Evolutionary conservation across 2,888 invertebrate genomes (phyloP).

Genomic region (Protophormia terraenovae): DNA sequence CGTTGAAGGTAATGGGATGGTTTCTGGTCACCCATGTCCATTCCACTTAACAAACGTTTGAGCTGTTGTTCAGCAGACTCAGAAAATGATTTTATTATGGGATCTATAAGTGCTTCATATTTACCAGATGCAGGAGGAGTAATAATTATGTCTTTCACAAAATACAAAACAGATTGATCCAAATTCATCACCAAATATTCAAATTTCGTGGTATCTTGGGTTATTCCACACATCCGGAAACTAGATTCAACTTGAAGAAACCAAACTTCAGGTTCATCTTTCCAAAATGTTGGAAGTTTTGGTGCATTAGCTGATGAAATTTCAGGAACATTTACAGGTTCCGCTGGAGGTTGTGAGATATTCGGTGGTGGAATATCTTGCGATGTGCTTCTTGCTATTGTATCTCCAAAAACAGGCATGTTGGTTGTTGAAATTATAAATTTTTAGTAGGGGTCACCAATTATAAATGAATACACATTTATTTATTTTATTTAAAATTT

Average conservation of each 20-base stretch:
- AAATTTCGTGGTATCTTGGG: background rate
- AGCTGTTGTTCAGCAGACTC: background rate
- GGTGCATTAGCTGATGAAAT: background rate
- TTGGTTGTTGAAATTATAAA: background rate
- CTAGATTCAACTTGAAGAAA: background rate
- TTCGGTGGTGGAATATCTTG: background rate
- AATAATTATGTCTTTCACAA: background rate
- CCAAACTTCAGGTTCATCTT: constrained; percentile 1
- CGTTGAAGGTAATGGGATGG: background rate
- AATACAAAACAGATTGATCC: background rate
- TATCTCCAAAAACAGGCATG: background rate
- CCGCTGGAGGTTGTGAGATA: background rate
- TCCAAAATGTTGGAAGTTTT: background rate
- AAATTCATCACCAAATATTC: background rate
- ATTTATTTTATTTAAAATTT: too few species aligned
- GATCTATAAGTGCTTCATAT: background rate
- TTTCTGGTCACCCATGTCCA: background rate
- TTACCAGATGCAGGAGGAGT: background rate
- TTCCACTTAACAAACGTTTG: background rate
- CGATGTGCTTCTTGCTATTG: background rate
- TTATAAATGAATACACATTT: background rate
- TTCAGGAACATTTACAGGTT: background rate
- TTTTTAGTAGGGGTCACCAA: background rate
- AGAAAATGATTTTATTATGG: background rate
- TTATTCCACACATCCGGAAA: background rate